Conservation (phyloP, 2,113 vertebrate genomes). For the Ophiodon elongatus region DNA sequence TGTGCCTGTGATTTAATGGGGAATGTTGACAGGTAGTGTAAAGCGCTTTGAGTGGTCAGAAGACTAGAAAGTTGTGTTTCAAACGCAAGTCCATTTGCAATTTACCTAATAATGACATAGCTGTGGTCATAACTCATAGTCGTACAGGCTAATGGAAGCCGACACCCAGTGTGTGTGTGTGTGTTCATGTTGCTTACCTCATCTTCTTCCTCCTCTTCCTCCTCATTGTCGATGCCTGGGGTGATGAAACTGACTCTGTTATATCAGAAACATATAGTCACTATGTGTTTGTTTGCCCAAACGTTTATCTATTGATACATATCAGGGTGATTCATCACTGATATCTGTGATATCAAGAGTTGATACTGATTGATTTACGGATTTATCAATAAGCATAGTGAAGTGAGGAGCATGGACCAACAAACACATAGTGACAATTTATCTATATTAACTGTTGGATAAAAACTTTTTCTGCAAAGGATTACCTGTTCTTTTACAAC, state of each 20-base stretch:
- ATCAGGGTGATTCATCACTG: slow-evolving; percentile 71
- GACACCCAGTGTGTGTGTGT: too few species aligned
- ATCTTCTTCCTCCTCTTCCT: slow-evolving; percentile 44
- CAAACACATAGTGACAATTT: neutral
- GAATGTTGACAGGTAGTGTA: too few species aligned
- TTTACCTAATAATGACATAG: too few species aligned
- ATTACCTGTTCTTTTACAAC: too few species aligned
- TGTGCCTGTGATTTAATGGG: too few species aligned
- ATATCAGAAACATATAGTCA: slow-evolving; percentile 67
- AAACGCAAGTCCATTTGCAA: too few species aligned
- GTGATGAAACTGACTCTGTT: slow-evolving; percentile 82
- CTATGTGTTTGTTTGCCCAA: slow-evolving; percentile 65
- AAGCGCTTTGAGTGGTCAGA: too few species aligned
- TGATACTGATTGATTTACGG: slow-evolving; percentile 66
- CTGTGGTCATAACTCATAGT: too few species aligned
- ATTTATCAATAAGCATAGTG: slow-evolving; percentile 61
- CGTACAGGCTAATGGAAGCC: too few species aligned
- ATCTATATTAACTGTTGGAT: neutral
- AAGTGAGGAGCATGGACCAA: slow-evolving; percentile 11
- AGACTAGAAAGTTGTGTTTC: too few species aligned
- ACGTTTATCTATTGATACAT: slow-evolving; percentile 57
- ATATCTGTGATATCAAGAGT: slow-evolving; percentile 62
- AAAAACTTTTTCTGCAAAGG: neutral
- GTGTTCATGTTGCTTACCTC: slow-evolving; percentile 56
- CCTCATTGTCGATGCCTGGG: slow-evolving; percentile 61